Percentiles rank a stretch among this genome's conserved stretches.
Evolutionary conservation across 2,113 vertebrate species (phyloP).

Genomic region (Struthidea cinerea): DNA sequence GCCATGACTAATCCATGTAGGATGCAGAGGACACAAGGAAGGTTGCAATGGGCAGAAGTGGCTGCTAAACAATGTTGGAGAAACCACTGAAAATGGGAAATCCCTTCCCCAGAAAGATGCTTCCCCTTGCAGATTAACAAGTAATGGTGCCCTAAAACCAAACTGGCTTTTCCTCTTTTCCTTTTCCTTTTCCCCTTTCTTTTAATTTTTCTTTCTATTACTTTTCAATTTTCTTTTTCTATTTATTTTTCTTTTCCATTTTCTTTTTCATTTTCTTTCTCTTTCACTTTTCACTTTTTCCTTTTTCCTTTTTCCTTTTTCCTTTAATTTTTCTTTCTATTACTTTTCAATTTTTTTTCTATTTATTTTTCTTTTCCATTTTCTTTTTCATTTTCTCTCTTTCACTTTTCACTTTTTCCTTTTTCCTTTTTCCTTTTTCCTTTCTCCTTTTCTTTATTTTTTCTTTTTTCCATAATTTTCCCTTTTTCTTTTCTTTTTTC

Average conservation of each 20-base stretch:
- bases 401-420: too few relatives aligned
- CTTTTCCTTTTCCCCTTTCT: rapidly evolving
- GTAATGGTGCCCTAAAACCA: neutral
- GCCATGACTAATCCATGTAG: neutral
- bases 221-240: neutral
- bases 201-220: neutral
- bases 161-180: neutral
- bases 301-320: rapidly evolving
- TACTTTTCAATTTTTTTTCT: neutral
- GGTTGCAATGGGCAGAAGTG: neutral
- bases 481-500: rapidly evolving
- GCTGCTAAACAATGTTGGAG: neutral
- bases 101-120: neutral
- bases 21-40: neutral
- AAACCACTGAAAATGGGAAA: neutral
- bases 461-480: neutral
- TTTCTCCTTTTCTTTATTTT: too few relatives aligned
- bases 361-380: too few relatives aligned
- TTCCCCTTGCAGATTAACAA: neutral
- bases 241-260: too few relatives aligned
- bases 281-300: rapidly evolving
- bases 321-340: rapidly evolving
- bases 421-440: neutral
- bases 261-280: neutral
- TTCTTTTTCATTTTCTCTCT: neutral